Percentiles rank a stretch among this genome's conserved stretches.
phyloP scores from a whole-genome alignment of 1,140 invertebrate genomes.

The Ceratoteleas bidentatus region DNA sequence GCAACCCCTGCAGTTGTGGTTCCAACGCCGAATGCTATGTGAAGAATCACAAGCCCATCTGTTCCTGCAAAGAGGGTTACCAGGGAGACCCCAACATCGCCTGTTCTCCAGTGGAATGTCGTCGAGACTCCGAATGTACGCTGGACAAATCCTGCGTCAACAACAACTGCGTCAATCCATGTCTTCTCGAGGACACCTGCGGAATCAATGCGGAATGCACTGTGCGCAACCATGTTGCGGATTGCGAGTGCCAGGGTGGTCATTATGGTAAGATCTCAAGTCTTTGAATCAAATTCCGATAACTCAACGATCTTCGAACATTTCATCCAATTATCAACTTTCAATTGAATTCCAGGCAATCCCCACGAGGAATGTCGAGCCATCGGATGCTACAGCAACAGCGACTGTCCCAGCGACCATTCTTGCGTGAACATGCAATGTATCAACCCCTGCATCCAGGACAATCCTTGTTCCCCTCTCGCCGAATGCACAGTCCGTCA shows the following conservation, averaged over 20 bases:
- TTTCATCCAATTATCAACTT: too few relatives aligned
- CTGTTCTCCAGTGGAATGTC: slow-evolving; percentile 90
- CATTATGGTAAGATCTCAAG: slow-evolving; percentile 83
- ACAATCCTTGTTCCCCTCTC: slow-evolving; percentile 88
- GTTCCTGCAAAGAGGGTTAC: slow-evolving; percentile 90
- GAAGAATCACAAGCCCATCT: slow-evolving; percentile 91
- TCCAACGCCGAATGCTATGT: slow-evolving; percentile 91
- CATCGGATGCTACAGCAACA: slow-evolving; percentile 93
- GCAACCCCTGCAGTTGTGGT: slow-evolving; percentile 93
- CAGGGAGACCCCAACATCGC: slow-evolving; percentile 92
- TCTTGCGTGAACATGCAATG: slow-evolving; percentile 93
- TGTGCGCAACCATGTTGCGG: slow-evolving; percentile 86
- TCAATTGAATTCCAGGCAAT: slow-evolving; percentile 81
- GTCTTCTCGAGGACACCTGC: slow-evolving; percentile 88
- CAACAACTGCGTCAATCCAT: slow-evolving; percentile 92
- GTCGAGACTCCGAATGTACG: slow-evolving; percentile 89
- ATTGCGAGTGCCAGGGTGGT: slow-evolving; percentile 90
- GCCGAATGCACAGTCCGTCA: slow-evolving; percentile 91
- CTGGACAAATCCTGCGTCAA: slow-evolving; percentile 91
- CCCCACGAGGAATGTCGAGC: slow-evolving; percentile 88
- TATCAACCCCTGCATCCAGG: slow-evolving; percentile 90
- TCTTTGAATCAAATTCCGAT: too few relatives aligned
- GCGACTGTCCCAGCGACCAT: slow-evolving; percentile 92
- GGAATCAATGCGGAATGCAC: slow-evolving; percentile 92
- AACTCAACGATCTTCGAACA: too few relatives aligned